Evolutionary conservation across 2,888 invertebrate species (phyloP), one percentile per base, ranked within the genome.

Genomic region (Lycaena phlaeas): DNA sequence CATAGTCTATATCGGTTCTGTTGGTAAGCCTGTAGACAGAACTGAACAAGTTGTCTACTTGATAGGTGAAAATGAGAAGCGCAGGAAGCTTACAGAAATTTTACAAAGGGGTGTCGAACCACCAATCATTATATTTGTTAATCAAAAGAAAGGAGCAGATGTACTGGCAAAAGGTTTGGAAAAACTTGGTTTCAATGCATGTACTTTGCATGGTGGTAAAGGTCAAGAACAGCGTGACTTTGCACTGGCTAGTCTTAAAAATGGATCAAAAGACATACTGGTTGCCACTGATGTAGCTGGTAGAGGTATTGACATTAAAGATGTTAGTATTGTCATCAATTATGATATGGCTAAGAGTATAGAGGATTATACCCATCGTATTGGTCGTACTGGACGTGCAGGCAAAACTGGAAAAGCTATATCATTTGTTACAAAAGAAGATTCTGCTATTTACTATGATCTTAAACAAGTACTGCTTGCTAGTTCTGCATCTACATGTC

Each of bases 281-380:
- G 99, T 99, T 27, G 99, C 99, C 1, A 99, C 99, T 0, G 98
- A 99, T 75, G 99, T 99, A 1, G 99, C 99, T 53, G 99, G 99
- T 54, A 93, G 99, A 88, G 99, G 99, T 95, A 99, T 99, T 54
- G 99, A 99, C 68, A 98, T 99, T 68, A 98, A 99, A 70, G 98
- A 99, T 72, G 99, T 99, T 2, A 97, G 98, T 4, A 88, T 99
- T 79, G 99, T 99, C 48, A 96, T 99, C 58, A 99, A 99, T 75
- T 99, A 99, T 61, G 99, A 99, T 68, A 99, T 99, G 99, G 98
- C 99, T 0, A 99, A 99, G 76, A 91, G 93, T 11, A 98, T 99
- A 61, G 99, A 99, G 87, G 96, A 96, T 77, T 96, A 96, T 61
- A 96, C 96, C 1, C 96, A 97, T 91, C 93, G 99, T 87, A 98